A percentile compares a stretch with the other conserved stretches of the same genome.
Conservation (phyloP, 1,140 invertebrate genomes). For the Drosophila erecta region DNA sequence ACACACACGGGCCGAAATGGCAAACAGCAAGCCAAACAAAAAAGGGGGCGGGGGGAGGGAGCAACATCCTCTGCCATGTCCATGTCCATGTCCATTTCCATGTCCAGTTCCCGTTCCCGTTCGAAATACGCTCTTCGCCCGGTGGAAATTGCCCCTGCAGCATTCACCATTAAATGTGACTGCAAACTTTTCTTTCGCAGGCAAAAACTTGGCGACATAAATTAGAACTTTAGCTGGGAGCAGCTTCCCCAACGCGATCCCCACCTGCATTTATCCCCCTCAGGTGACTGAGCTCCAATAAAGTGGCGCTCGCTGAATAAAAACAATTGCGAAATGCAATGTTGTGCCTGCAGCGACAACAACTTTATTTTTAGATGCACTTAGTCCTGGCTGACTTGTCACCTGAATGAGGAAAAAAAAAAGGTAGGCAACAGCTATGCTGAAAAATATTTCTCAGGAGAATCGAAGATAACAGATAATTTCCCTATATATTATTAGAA, state of each 20-base stretch:
- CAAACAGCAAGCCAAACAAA: slow-evolving; percentile 5
- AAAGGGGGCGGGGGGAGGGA: not conserved
- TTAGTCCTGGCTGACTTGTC: slow-evolving; percentile 41
- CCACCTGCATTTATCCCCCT: slow-evolving; percentile 7
- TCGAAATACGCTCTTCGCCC: slow-evolving; percentile 3
- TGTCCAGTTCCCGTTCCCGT: slow-evolving; percentile 19
- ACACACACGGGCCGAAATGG: slow-evolving; percentile 22
- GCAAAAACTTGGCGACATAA: slow-evolving; percentile 62
- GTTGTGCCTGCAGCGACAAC: slow-evolving; percentile 43
- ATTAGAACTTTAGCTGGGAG: slow-evolving; percentile 58
- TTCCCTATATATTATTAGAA: too few relatives aligned
- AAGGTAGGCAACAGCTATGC: slow-evolving; percentile 5
- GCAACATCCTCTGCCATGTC: slow-evolving; percentile 19
- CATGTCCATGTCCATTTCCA: slow-evolving; percentile 32
- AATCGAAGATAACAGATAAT: not conserved
- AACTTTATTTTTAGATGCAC: slow-evolving; percentile 45
- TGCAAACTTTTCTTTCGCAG: slow-evolving; percentile 49
- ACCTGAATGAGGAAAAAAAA: slow-evolving; percentile 13
- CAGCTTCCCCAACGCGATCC: slow-evolving; percentile 1
- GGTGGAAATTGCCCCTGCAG: slow-evolving; percentile 17
- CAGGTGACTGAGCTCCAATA: slow-evolving; percentile 17
- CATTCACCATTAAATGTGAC: slow-evolving; percentile 60
- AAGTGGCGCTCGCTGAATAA: slow-evolving; percentile 31
- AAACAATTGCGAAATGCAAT: slow-evolving; percentile 63
- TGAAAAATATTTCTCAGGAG: not conserved